Percentiles rank a stretch among this genome's conserved stretches.
Evolutionary conservation across 2,888 invertebrate species (phyloP).

Genomic region (Lutraria lutraria): DNA sequence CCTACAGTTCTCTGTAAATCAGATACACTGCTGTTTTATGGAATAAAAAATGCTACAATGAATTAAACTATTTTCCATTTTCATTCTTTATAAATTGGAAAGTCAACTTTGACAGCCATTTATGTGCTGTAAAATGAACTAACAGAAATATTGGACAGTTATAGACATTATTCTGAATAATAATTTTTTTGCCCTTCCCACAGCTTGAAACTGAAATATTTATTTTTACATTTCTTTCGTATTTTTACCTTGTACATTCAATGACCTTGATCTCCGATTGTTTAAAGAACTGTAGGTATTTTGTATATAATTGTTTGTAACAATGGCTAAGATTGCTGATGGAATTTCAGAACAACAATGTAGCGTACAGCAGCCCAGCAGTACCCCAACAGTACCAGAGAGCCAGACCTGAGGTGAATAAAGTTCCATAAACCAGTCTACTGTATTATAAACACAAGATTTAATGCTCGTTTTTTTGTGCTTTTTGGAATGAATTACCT

Average conservation of each 20-base stretch:
- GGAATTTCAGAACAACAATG: slow-evolving; percentile 68
- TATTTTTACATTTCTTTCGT: background rate
- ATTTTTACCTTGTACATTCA: no score
- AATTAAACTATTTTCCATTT: no score
- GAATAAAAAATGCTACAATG: no score
- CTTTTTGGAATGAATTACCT: slow-evolving; percentile 49
- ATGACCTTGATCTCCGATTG: no score
- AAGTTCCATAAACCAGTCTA: slow-evolving; percentile 60
- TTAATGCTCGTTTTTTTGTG: slow-evolving; percentile 31
- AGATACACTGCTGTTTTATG: no score
- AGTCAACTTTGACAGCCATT: no score
- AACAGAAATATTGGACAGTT: no score
- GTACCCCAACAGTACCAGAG: slow-evolving; percentile 55
- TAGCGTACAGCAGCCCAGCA: slow-evolving; percentile 61
- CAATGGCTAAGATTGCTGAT: slow-evolving; percentile 35
- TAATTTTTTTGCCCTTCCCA: no score
- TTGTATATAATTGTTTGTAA: slow-evolving; percentile 20
- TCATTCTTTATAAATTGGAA: no score
- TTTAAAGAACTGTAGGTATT: background rate
- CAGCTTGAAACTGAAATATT: background rate
- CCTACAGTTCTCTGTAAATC: slow-evolving; percentile 6
- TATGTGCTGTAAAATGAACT: no score
- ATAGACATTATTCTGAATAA: no score
- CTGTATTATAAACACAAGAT: slow-evolving; percentile 43
- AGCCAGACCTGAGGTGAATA: slow-evolving; percentile 70